Conservation (phyloP, 1,140 invertebrate genomes). For the Tetraneura akinire region DNA sequence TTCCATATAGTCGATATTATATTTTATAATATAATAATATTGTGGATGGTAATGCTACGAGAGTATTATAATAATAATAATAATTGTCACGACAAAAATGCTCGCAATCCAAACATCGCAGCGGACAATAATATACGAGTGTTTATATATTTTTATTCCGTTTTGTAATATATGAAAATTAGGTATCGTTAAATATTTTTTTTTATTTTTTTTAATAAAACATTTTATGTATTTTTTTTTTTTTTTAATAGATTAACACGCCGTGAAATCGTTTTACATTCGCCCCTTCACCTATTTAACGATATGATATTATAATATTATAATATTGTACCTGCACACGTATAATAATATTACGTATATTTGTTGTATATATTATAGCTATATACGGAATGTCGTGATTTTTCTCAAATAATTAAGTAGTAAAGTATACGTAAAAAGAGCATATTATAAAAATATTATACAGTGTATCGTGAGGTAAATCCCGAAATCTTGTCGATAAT, state of each 20-base stretch:
- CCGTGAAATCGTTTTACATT: not conserved
- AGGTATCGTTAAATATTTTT: not conserved
- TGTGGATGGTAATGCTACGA: not conserved
- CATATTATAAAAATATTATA: no score
- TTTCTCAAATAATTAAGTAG: not conserved
- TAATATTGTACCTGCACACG: no score
- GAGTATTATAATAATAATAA: not conserved
- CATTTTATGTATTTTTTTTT: no score
- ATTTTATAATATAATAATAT: no score
- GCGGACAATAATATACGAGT: no score
- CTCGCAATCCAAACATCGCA: not conserved
- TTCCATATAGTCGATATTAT: no score
- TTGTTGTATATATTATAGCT: no score
- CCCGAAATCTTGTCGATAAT: not conserved
- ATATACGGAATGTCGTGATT: not conserved
- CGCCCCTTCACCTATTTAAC: not conserved
- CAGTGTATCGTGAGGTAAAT: not conserved
- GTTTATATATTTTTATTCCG: no score
- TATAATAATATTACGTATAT: no score
- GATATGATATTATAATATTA: no score
- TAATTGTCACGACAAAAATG: not conserved
- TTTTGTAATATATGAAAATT: not conserved
- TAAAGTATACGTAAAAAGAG: not conserved
- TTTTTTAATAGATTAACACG: not conserved
- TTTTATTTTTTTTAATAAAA: no score